phyloP scores from a whole-genome alignment of 2,113 vertebrate species.

The Oplegnathus fasciatus region DNA sequence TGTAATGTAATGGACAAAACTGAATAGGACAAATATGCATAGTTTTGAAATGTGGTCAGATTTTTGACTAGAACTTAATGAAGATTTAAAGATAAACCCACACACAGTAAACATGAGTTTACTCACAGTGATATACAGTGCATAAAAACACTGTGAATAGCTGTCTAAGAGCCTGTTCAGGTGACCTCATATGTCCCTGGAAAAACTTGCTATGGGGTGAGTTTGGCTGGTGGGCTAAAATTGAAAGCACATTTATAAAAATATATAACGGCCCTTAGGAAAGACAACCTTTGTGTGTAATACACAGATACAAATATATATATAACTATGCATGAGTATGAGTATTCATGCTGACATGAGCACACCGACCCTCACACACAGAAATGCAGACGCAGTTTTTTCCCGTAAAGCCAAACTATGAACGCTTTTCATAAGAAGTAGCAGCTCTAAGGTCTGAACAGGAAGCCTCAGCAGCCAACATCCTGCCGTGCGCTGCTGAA shows the following conservation, averaged over 20 bases:
- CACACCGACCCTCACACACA: background rate
- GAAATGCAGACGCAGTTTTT: background rate
- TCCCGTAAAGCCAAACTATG: constrained; percentile 28
- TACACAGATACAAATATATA: constrained; percentile 6
- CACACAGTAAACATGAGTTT: constrained; percentile 1
- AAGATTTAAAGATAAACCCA: background rate
- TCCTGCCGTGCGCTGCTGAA: constrained; percentile 22
- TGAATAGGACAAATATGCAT: background rate
- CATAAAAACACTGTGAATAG: background rate
- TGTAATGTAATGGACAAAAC: background rate
- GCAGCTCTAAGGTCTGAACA: constrained; percentile 11
- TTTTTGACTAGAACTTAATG: background rate
- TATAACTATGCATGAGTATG: background rate
- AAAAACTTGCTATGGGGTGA: constrained; percentile 7
- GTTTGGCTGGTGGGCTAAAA: constrained; percentile 4
- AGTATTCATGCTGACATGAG: background rate
- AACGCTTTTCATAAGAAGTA: constrained; percentile 28
- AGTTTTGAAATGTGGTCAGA: background rate
- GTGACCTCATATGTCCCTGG: constrained; percentile 14
- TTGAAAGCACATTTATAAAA: background rate
- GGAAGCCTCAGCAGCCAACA: constrained; percentile 26
- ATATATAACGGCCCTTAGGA: background rate
- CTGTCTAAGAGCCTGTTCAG: background rate
- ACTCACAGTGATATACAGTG: background rate
- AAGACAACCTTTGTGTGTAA: background rate